Conservation (phyloP, 2,797 vertebrate genomes). For the Capromys pilorides region DNA sequence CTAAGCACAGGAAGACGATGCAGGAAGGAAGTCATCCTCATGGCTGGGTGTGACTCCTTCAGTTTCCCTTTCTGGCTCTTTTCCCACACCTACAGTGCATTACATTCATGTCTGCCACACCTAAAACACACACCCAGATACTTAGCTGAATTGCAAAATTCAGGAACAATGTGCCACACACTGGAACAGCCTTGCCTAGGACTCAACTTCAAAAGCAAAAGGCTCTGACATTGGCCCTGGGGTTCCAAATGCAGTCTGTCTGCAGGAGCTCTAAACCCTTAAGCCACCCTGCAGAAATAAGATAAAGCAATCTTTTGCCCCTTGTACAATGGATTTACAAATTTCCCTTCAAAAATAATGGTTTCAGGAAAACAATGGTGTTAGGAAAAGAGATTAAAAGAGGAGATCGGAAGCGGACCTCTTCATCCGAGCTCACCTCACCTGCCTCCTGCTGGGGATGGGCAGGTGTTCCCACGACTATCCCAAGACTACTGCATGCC, state of each 20-base stretch:
- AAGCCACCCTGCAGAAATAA: conserved; percentile 21
- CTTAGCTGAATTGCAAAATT: conserved; percentile 56
- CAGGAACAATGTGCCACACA: neutral
- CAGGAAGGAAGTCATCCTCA: neutral
- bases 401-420: neutral
- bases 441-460: neutral
- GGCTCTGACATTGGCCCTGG: neutral
- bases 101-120: conserved; percentile 51
- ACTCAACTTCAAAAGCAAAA: neutral
- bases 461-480: neutral
- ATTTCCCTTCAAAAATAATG: neutral
- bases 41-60: neutral
- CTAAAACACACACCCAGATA: conserved; percentile 66
- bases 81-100: conserved; percentile 38
- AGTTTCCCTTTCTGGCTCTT: conserved; percentile 1
- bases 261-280: conserved; percentile 33
- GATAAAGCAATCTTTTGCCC: neutral
- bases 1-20: neutral
- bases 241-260: neutral
- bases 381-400: neutral
- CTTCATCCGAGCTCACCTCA: neutral
- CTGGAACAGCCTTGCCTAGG: neutral
- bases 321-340: neutral
- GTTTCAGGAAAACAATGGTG: neutral
- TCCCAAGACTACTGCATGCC: neutral